phyloP scores from a whole-genome alignment of 2,113 vertebrate species.

The Amphiprion ocellaris region DNA sequence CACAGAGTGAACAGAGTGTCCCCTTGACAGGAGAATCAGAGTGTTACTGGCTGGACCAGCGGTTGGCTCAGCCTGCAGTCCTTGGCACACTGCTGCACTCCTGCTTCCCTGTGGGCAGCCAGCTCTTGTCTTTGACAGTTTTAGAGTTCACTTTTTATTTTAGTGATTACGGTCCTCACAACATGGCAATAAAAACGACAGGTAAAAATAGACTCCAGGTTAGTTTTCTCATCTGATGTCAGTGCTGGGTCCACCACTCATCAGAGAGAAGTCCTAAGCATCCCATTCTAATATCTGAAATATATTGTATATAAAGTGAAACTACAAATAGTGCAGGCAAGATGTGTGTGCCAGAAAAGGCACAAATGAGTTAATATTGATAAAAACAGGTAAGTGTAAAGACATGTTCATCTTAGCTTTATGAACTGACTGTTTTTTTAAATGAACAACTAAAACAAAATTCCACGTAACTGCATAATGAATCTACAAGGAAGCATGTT shows the following conservation, averaged over 20 bases:
- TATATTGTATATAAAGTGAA: neutral
- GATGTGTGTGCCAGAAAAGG: conserved; percentile 5
- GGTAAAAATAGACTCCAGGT: conserved; percentile 40
- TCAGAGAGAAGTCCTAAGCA: neutral
- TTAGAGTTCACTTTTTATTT: conserved; percentile 31
- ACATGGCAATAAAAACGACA: conserved; percentile 26
- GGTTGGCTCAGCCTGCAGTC: conserved; percentile 13
- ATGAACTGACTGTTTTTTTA: neutral
- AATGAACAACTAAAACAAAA: neutral
- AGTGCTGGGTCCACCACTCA: conserved; percentile 15
- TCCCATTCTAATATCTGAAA: conserved; percentile 7
- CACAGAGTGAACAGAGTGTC: neutral
- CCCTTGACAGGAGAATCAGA: conserved; percentile 8
- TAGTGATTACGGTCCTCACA: conserved; percentile 30
- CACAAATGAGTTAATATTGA: conserved; percentile 20
- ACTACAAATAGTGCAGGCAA: conserved; percentile 1
- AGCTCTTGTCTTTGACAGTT: conserved; percentile 39
- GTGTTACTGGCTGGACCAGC: conserved; percentile 15
- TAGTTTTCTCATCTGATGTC: conserved; percentile 43
- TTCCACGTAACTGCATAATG: neutral
- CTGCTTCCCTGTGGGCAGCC: neutral
- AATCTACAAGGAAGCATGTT: neutral
- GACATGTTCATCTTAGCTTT: neutral
- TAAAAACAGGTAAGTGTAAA: neutral
- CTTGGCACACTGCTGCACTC: conserved; percentile 17